A percentile compares a stretch with the other conserved stretches of the same genome.
phyloP scores from a whole-genome alignment of 2,113 vertebrate species.

The Oophaga pumilio region DNA sequence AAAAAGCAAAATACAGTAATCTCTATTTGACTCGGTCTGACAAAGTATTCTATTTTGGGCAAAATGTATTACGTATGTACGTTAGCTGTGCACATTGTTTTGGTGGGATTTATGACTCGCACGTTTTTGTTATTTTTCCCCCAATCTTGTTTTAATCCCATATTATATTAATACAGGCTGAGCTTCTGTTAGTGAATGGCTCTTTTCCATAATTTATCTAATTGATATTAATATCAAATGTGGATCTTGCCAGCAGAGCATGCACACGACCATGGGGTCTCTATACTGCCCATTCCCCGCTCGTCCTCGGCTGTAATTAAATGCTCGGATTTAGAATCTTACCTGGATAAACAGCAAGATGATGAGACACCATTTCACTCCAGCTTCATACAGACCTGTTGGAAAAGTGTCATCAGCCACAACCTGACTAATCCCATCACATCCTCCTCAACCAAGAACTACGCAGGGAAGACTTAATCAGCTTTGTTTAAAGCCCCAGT shows the following conservation, averaged over 20 bases:
- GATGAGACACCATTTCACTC: conserved; percentile 48
- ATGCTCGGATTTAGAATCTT: conserved; percentile 61
- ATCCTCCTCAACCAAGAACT: conserved; percentile 72
- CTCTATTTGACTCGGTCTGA: no score
- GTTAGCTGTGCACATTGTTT: background rate
- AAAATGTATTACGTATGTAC: background rate
- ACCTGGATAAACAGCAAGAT: conserved; percentile 62
- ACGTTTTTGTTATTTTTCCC: background rate
- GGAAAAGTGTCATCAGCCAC: conserved; percentile 52
- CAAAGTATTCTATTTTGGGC: no score
- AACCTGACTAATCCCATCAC: conserved; percentile 68
- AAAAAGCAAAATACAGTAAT: no score
- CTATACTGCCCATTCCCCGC: no score
- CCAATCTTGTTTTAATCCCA: background rate
- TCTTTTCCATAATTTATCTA: background rate
- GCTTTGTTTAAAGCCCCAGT: conserved; percentile 61
- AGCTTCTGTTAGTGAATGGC: background rate
- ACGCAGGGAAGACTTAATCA: conserved; percentile 62
- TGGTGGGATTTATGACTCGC: background rate
- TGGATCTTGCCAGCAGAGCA: background rate
- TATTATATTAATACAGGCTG: background rate
- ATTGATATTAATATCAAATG: background rate
- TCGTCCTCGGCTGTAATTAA: background rate
- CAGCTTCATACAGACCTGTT: conserved; percentile 58
- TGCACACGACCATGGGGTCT: background rate